Evolutionary conservation across 2,888 invertebrate genomes (phyloP), one percentile per base, ranked within the genome.

Genomic region (Drosophila quinaria): DNA sequence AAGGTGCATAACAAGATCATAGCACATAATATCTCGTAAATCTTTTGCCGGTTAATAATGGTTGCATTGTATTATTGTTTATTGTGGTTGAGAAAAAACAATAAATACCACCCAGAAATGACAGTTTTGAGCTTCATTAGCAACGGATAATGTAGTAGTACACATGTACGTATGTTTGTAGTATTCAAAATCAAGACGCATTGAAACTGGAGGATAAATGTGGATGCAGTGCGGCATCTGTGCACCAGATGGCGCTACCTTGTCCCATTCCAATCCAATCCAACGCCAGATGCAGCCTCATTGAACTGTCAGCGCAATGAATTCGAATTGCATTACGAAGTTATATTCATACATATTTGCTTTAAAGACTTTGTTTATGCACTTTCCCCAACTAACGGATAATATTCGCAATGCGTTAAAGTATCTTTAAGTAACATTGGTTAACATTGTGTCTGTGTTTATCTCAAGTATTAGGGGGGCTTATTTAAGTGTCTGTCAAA

Each of bases 191-290:
- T 37, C 35, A n/a, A 25, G 37, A 39, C 25, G 22, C 52, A 39
- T 25, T 58, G 52, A 31, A 61, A 35, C 47, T 39, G 51, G 50
- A 47, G 63, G 47, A 68, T 50, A 63, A 44, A 56, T 55, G 39
- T 42, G 51, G 11, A 8, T 39, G 56, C 52, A 56, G 22, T 47
- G 50, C 41, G 11, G 60, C 86, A 86, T 85, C 78, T 86, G 89
- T 62, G 52, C 49, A 52, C 89, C 89, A 86, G 67, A 89, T 86
- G 86, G 81, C 81, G 74, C 73, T 66, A 80, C 78, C 74, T 80
- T 68, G 59, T 22, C n/a, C 33, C 51, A 54, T 31, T 19, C 33
- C 51, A 54, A 25, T 19, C 25, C 25, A 5, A 6, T 22, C 33
- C 49, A 49, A 29, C 11, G 29, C 29, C 73, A 68, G 54, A 52